Conservation (phyloP, 2,113 vertebrate genomes). For the Protobothrops mucrosquamatus region DNA sequence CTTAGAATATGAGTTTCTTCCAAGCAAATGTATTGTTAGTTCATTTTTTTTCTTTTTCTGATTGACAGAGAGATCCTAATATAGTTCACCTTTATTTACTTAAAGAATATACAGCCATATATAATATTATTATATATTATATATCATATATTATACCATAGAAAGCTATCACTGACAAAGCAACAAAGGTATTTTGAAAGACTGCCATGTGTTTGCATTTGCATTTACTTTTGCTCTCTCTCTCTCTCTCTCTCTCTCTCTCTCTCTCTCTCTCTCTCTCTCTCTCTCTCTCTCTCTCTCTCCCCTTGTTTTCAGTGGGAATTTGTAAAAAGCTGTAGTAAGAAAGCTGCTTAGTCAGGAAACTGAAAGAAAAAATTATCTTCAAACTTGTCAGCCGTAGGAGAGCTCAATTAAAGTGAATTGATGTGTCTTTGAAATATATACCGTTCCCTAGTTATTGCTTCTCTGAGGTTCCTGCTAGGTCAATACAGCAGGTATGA, state of each 20-base stretch:
- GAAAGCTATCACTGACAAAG: background rate
- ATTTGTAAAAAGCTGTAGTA: background rate
- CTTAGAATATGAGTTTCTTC: background rate
- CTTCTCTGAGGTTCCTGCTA: slow-evolving; percentile 8
- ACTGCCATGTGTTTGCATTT: background rate
- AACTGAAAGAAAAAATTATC: slow-evolving; percentile 23
- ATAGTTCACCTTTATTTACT: background rate
- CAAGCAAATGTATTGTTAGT: background rate
- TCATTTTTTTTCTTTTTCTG: background rate
- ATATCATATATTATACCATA: background rate
- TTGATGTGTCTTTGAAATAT: slow-evolving; percentile 22
- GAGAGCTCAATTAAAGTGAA: slow-evolving; percentile 34
- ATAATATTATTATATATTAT: no score
- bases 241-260: fast-evolving
- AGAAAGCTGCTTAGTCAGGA: background rate
- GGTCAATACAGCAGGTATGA: slow-evolving; percentile 23
- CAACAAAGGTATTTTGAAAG: background rate
- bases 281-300: fast-evolving
- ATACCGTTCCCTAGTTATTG: background rate
- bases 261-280: background rate
- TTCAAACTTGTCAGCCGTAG: background rate
- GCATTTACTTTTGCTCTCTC: background rate
- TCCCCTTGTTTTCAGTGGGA: background rate
- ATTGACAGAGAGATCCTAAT: background rate
- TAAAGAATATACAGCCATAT: background rate